Base-by-base conservation (phyloP, 2,888 invertebrate genomes). In the Amblyjoppa fuscipennis region DNA sequence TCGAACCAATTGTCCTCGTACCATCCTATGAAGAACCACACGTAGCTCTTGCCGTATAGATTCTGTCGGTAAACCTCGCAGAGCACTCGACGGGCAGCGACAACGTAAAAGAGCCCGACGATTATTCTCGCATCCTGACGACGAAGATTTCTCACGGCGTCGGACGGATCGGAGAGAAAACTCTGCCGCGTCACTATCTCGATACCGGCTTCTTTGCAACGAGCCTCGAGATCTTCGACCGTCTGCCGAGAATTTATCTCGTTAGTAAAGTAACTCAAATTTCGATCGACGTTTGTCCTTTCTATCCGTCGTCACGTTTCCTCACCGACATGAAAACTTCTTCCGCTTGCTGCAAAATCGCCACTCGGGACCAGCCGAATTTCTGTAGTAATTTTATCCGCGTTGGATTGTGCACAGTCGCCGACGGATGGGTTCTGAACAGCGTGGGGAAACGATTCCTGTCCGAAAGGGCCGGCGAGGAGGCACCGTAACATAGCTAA, bases 11-110 rank as follows among this genome's bases (percentile, higher is more conserved):
- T 99, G 94, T 99, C 99, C 93, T 99, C 99, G 94, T 99, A 99
- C 99, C 99, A 99, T 83, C 98, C 99, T 91, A 99, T 99, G 94
- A 99, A 99, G 94, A 99, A 99, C 99, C 99, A 99, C 38, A 99
- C 99, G 95, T 99, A 98, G 59, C 98, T 97, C 90, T 98, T 97
- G 20, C 99, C 99, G 93, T 98, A 99, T 31, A 99, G 95, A 85
- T 97, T 97, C 92, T 99, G 98, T 92, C 98, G 98, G 95, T 98
- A 99, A 90, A 99, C 97, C 94, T 99, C 99, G 94, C 99, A 99
- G 28, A 99, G 96, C 0, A 99, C 99, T 74, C 98, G 96, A 77
- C 99, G 95, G 0, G 99, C 99, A 64, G 99, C 99, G 7, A 98
- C 99, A 83, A 99, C 99, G 95, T 99, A 99, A 95, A 99, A 99